Base-by-base conservation (phyloP, 1,140 invertebrate species). In the Cotesia chilonis region DNA sequence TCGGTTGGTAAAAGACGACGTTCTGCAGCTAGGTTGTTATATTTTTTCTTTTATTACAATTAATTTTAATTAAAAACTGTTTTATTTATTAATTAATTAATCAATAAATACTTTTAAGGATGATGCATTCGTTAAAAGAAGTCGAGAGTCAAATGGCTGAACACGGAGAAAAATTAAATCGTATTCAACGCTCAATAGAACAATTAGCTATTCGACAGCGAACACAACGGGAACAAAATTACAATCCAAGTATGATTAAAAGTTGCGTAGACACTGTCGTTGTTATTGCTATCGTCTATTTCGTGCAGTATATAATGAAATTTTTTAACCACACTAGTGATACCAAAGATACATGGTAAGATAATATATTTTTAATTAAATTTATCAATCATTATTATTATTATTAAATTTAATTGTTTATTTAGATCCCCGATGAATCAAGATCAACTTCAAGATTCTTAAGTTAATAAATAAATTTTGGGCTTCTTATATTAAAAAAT, bases 1-100 rank as follows among this genome's bases (percentile, higher is more conserved):
- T 88, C 86, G 14, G 74, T 86, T 63, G 82, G 83, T 7, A 87
- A 87, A 79, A 76, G 84, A 71, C 82, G 82, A 79, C 81, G 82
- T 71, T 81, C 83, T 47, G 68, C 77, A 0, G 74, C 80, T 59
- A 83, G 83, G 85, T 86, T 75, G 76, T 38, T 70, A 5, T 59
- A 17, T 41, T 51, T 64, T 28, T 12, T 47, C 10, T 47, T 47
- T 47, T 47, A 10, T 28, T 1, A 28, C 28, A 28, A 28, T 28
- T 28, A 3, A 28, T 28, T 28, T 28, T 28, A 28, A 28, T 28
- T 28, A 28, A 28, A 28, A 28, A 28, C 28, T 28, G 0, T 28
- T 28, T 28, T 28, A 28, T 28, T 28, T 2, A 28, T 28, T 28
- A 61, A 67, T 72, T 38, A 38, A 17, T 51, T n/a, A n/a, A n/a